Conservation (phyloP, 2,888 invertebrate genomes). For the Agrenia bidenticulata region DNA sequence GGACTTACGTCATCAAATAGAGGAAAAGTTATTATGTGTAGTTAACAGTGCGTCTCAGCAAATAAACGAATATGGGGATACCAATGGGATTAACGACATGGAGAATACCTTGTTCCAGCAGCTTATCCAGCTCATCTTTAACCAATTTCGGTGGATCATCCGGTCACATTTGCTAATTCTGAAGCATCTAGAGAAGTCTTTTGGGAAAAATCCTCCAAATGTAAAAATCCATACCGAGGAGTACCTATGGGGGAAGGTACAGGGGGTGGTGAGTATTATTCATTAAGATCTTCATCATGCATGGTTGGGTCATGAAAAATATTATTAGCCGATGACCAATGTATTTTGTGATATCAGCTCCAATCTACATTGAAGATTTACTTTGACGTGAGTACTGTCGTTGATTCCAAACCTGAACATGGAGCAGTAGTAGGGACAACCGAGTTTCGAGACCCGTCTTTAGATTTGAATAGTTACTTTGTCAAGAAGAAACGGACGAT, state of each 20-base stretch:
- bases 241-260: constrained; percentile 87
- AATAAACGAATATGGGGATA: constrained; percentile 64
- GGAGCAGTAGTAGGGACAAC: constrained; percentile 40
- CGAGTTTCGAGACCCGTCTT: constrained; percentile 44
- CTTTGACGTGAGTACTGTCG: constrained; percentile 41
- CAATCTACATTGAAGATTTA: constrained; percentile 73
- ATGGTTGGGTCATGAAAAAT: not conserved
- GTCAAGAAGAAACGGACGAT: constrained; percentile 56
- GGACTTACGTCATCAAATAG: constrained; percentile 80
- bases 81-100: constrained; percentile 44
- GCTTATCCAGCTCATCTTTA: constrained; percentile 67
- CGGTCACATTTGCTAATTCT: constrained; percentile 72
- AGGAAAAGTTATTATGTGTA: constrained; percentile 75
- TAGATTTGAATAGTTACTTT: constrained; percentile 59
- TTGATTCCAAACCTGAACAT: constrained; percentile 46
- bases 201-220: constrained; percentile 61
- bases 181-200: constrained; percentile 65
- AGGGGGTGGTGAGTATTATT: constrained; percentile 72
- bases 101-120: constrained; percentile 44
- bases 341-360: too few relatives aligned
- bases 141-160: constrained; percentile 79
- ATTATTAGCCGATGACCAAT: not conserved
- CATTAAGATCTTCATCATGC: not conserved
- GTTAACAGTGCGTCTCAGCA: constrained; percentile 78
- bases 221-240: constrained; percentile 67